phyloP scores from a whole-genome alignment of 2,888 invertebrate species.

The Tholera decimalis region DNA sequence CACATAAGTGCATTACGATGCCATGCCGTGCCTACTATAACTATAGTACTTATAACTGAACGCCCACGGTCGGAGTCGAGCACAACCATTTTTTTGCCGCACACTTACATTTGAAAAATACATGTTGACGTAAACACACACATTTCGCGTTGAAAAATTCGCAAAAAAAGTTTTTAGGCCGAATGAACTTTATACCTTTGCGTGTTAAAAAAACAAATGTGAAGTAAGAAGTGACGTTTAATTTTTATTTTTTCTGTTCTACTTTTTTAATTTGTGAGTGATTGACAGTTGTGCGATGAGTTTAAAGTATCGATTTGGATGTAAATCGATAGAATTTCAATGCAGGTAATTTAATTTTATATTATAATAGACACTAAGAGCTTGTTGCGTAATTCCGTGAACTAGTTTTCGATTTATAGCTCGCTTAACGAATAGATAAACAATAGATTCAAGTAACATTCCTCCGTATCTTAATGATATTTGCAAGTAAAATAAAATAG shows the following conservation, averaged over 20 bases:
- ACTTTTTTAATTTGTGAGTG: conserved; percentile 61
- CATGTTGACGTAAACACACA: conserved; percentile 90
- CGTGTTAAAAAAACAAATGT: conserved; percentile 49
- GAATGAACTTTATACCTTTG: conserved; percentile 46
- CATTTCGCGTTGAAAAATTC: conserved; percentile 79
- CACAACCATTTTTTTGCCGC: conserved; percentile 88
- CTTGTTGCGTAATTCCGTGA: conserved; percentile 63
- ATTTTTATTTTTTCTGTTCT: conserved; percentile 42
- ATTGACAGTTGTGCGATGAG: conserved; percentile 78
- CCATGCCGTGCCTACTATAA: conserved; percentile 82
- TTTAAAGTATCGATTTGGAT: conserved; percentile 67
- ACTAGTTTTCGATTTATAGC: conserved; percentile 66
- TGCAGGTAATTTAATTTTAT: conserved; percentile 81
- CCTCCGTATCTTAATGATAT: conserved; percentile 49
- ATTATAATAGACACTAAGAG: conserved; percentile 48
- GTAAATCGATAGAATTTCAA: conserved; percentile 74
- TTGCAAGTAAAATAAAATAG: conserved; percentile 40
- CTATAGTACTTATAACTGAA: conserved; percentile 85
- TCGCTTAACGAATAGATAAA: conserved; percentile 59
- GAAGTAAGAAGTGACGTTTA: conserved; percentile 56
- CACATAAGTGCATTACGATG: conserved; percentile 91
- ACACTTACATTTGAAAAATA: conserved; percentile 89
- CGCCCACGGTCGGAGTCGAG: conserved; percentile 86
- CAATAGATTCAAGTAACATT: conserved; percentile 66
- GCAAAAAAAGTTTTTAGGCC: conserved; percentile 39